Evolutionary conservation across 2,113 vertebrate genomes (phyloP), one percentile per base, ranked within the genome.

Genomic region (Morone chrysops): DNA sequence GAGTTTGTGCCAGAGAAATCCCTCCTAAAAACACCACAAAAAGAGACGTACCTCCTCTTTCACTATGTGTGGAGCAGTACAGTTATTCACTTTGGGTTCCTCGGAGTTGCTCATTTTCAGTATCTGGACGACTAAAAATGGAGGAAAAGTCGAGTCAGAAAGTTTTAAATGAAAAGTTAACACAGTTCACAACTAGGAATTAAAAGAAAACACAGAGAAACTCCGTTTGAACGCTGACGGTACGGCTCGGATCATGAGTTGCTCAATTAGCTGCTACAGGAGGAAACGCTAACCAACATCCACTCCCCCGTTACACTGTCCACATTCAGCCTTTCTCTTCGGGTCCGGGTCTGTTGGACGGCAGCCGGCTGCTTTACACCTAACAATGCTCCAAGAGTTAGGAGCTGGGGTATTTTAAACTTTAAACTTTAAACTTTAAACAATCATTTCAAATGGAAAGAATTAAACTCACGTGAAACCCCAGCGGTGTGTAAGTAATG

Each of bases 11-110:
- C 36, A 10, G 36, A 18, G 4, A 38, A 2, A 61, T 38, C 14
- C 7, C n/a, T 12, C 0, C 6, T 36, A 20, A 53, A 51, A 40
- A 10, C 18, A 25, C 45, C 8, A 13, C 22, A 4, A 41, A 53
- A 38, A 6, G 7, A 50, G 4, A 43, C 70, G 0, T 78, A 94
- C 94, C 93, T 95, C 95, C 36, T 96, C 95, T 43, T 93, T 93
- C 17, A 93, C 73, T 68, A 94, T 54, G 65, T 94, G 90, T 22
- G 95, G 85, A 18, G 56, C 57, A 16, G 75, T 79, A 31, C 31
- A 31, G 31, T 31, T 31, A 1, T 74, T 57, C 22, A 31, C 75
- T 83, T 92, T 91, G 36, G 79, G 53, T 0, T 90, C 74, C 61
- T 84, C 86, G 0, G 63, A 51, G 80, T 87, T 88, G 78, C 84